Conservation (phyloP, 2,888 invertebrate species). For the Eupithecia inturbata region DNA sequence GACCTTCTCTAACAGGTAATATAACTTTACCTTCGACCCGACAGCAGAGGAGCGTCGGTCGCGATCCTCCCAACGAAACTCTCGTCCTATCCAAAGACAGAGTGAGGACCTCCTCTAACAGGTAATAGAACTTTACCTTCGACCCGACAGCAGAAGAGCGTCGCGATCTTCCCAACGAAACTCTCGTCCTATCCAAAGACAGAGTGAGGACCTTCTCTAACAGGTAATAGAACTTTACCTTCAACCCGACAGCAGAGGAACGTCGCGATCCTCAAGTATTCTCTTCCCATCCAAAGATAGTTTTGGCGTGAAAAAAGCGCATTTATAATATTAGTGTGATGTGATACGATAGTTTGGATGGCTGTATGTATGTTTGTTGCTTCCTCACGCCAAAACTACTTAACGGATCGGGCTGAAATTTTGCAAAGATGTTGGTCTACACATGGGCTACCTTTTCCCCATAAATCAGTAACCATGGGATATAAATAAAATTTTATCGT, state of each 20-base stretch:
- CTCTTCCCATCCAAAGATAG: constrained; percentile 55
- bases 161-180: constrained; percentile 58
- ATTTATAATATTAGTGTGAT: too few species aligned
- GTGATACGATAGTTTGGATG: too few species aligned
- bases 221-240: constrained; percentile 52
- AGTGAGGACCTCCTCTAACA: constrained; percentile 66
- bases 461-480: too few species aligned
- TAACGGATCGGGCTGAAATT: too few species aligned
- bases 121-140: constrained; percentile 50
- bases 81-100: constrained; percentile 55
- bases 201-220: constrained; percentile 66
- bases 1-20: constrained; percentile 67
- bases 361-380: too few species aligned
- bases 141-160: constrained; percentile 48
- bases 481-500: neutral
- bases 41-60: constrained; percentile 42
- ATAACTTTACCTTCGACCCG: constrained; percentile 45
- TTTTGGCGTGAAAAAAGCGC: too few species aligned
- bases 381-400: too few species aligned
- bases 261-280: constrained; percentile 58
- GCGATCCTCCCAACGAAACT: constrained; percentile 60
- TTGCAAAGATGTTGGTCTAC: too few species aligned
- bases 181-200: constrained; percentile 53
- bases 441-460: too few species aligned
- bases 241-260: constrained; percentile 48